Conservation (phyloP, 2,797 vertebrate genomes). For the Passerculus sandwichensis region DNA sequence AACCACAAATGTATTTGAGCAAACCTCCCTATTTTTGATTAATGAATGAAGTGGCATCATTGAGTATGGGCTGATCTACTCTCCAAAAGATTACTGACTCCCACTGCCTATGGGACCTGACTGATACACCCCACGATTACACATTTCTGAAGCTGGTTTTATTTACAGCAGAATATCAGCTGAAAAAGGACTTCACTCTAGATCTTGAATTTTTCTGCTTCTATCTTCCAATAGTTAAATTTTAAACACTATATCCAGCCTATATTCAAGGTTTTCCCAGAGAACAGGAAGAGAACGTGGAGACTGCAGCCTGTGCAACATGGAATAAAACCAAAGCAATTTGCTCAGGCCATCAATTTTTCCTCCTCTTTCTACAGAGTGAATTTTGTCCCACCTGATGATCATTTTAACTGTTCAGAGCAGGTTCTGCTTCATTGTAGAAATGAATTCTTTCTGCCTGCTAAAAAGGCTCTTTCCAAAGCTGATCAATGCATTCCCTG, state of each 20-base stretch:
- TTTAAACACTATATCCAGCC: background rate
- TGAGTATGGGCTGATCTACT: background rate
- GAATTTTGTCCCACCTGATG: background rate
- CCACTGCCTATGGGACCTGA: background rate
- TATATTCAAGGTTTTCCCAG: background rate
- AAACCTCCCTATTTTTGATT: background rate
- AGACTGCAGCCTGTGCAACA: background rate
- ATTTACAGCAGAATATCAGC: background rate
- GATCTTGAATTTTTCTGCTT: background rate
- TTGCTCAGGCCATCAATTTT: background rate
- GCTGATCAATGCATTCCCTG: background rate
- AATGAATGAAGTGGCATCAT: background rate
- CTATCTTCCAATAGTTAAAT: background rate
- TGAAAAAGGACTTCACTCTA: background rate
- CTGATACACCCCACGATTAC: too few relatives aligned
- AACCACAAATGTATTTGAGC: background rate
- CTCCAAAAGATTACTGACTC: background rate
- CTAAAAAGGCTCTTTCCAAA: background rate
- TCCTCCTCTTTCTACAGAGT: background rate
- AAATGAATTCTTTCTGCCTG: background rate
- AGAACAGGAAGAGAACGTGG: fast-evolving
- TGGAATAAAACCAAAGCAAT: background rate
- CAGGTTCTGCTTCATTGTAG: background rate
- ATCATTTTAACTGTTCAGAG: background rate
- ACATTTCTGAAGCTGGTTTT: background rate